Conservation (phyloP, 1,140 invertebrate genomes). For the Pissodes strobi region DNA sequence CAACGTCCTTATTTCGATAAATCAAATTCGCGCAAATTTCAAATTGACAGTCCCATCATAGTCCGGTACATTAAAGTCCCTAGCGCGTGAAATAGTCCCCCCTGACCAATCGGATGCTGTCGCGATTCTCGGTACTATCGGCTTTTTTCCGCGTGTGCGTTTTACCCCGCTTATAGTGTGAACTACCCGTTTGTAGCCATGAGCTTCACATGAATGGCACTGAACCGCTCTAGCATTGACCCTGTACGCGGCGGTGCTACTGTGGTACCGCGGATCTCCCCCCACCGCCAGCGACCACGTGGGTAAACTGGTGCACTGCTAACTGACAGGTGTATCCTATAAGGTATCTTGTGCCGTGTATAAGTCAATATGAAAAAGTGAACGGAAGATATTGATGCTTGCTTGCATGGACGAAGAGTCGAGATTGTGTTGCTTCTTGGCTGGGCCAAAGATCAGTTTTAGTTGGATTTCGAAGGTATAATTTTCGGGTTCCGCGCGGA, state of each 20-base stretch:
- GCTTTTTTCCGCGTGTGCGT: constrained; percentile 23
- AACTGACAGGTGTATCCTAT: constrained; percentile 31
- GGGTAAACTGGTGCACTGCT: constrained; percentile 35
- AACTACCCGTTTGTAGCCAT: constrained; percentile 35
- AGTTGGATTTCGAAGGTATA: no score
- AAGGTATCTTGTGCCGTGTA: constrained; percentile 11
- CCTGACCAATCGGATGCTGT: no score
- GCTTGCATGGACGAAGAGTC: no score
- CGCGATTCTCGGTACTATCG: no score
- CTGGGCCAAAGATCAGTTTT: no score
- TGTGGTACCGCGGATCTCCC: constrained; percentile 18
- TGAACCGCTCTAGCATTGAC: constrained; percentile 37
- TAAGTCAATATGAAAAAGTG: constrained; percentile 27
- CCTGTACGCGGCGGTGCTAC: constrained; percentile 28
- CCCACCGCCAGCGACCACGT: constrained; percentile 28
- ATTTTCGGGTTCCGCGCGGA: no score
- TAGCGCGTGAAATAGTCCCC: no score
- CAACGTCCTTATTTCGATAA: no score
- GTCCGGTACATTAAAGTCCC: no score
- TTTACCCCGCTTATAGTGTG: constrained; percentile 12
- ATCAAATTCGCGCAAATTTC: no score
- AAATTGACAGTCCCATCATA: no score
- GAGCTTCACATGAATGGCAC: constrained; percentile 36
- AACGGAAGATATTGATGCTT: constrained; percentile 9
- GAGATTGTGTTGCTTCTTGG: no score